Evolutionary conservation across 2,888 invertebrate species (phyloP).

Genomic region (Rhamphomyia laevipes): DNA sequence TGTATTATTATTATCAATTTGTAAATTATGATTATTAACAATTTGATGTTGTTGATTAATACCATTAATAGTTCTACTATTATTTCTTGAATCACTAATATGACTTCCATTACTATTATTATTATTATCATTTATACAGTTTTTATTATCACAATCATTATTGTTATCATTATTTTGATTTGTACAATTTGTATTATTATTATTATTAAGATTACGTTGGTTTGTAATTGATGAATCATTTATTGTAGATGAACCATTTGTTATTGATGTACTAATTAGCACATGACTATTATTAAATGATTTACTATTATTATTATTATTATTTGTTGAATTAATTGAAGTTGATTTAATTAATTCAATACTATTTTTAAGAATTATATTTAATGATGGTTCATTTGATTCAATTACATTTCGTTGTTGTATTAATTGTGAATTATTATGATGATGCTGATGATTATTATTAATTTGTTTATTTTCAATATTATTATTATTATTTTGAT

Average conservation of each 20-base stretch:
- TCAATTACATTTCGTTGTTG: background rate
- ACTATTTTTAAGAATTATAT: constrained; percentile 16
- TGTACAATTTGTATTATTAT: background rate
- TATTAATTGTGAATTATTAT: background rate
- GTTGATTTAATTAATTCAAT: constrained; percentile 18
- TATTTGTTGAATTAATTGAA: background rate
- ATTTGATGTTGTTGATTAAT: constrained; percentile 7
- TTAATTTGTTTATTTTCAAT: background rate
- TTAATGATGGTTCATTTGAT: constrained; percentile 13
- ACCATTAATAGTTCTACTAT: constrained; percentile 11
- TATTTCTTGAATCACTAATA: constrained; percentile 13
- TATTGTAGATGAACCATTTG: background rate
- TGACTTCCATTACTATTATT: constrained; percentile 14
- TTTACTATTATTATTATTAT: background rate
- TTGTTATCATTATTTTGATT: constrained; percentile 1
- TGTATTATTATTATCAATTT: constrained; percentile 1
- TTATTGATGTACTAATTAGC: background rate
- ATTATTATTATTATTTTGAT: background rate
- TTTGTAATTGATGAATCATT: background rate
- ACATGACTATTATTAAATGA: background rate
- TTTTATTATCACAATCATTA: constrained; percentile 4
- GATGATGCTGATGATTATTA: background rate
- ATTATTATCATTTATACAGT: constrained; percentile 13
- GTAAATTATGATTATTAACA: background rate
- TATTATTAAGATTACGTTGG: background rate